Base-by-base conservation (phyloP, 2,888 invertebrate species). In the Cremastinae sp. region DNA sequence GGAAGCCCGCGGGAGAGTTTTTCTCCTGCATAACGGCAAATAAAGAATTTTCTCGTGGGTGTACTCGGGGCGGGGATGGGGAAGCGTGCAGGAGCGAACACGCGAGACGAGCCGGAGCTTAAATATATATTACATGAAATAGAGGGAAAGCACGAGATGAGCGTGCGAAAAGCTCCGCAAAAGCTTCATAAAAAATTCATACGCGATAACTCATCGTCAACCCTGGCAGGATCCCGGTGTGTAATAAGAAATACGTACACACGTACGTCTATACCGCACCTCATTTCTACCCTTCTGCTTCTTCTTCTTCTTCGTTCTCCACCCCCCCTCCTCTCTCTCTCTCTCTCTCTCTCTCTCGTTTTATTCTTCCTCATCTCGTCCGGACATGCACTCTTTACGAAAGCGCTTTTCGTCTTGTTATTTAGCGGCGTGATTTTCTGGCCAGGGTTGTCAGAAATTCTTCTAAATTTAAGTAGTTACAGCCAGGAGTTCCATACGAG, bases 171-270 rank as follows among this genome's bases (percentile, higher is more conserved):
- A 34, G 36, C 53, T 28, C 28, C 8, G 38, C 18, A 59, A 47
- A 41, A 66, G 65, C 28, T 53, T 36, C 47, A 56, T 75, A 71
- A 75, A 66, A 71, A 71, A 75, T 71, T 54, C 47, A 61, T 45
- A 36, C 10, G 45, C 18, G 62, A 53, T 71, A 75, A 54, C 43
- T 71, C 65, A 61, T 53, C 53, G 41, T 54, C 61, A 75, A 75
- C 45, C 49, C 38, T 49, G 51, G 41, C 9, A 14, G 59, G 38
- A 65, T 34, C 61, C 45, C n/a, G 34, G 34, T 34, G 18, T 61
- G 34, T n/a, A 47, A 47, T 22, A 18, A 28, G 10, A 34, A 8
- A 47, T n/a, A 8, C 20, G 18, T 51, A 20, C 22, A 4, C 49
- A 18, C 8, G n/a, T n/a, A 28, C 51, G 51, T 22, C n/a, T 22